A percentile compares a stretch with the other conserved stretches of the same genome.
Evolutionary conservation across 2,797 vertebrate genomes (phyloP).

Genomic region (Tragopan temminckii): DNA sequence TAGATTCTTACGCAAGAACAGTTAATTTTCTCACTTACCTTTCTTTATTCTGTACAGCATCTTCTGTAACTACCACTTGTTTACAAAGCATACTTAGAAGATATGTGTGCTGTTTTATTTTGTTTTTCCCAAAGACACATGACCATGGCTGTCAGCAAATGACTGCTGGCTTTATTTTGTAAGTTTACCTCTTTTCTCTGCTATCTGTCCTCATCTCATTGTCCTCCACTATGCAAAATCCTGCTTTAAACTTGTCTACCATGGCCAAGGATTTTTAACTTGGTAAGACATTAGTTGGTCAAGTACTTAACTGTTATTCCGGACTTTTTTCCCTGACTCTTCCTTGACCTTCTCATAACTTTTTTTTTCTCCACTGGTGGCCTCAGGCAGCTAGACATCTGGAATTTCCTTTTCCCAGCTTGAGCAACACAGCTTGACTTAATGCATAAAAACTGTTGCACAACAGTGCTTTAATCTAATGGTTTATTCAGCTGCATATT

Average conservation of each 20-base stretch:
- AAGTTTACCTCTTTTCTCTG: background rate
- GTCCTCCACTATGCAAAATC: background rate
- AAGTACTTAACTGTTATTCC: conserved; percentile 15
- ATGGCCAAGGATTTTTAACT: background rate
- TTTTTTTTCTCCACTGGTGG: conserved; percentile 54
- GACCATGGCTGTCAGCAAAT: background rate
- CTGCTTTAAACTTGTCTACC: conserved; percentile 8
- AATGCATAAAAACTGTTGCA: conserved; percentile 30
- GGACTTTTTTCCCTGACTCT: conserved; percentile 63
- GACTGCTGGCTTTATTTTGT: background rate
- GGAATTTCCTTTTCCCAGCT: conserved; percentile 64
- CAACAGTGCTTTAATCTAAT: conserved; percentile 18
- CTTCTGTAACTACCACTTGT: background rate
- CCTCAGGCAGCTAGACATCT: conserved; percentile 66
- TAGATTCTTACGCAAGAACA: background rate
- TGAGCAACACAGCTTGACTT: conserved; percentile 61
- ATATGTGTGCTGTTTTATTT: background rate
- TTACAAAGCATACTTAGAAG: background rate
- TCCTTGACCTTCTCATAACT: conserved; percentile 71
- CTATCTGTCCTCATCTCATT: background rate
- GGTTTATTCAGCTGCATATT: conserved; percentile 67
- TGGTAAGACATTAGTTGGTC: conserved; percentile 1
- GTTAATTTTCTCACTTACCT: background rate
- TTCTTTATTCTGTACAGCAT: background rate
- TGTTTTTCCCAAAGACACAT: background rate